Evolutionary conservation across 2,113 vertebrate species (phyloP), one percentile per base, ranked within the genome.

Genomic region (Perca fluviatilis): DNA sequence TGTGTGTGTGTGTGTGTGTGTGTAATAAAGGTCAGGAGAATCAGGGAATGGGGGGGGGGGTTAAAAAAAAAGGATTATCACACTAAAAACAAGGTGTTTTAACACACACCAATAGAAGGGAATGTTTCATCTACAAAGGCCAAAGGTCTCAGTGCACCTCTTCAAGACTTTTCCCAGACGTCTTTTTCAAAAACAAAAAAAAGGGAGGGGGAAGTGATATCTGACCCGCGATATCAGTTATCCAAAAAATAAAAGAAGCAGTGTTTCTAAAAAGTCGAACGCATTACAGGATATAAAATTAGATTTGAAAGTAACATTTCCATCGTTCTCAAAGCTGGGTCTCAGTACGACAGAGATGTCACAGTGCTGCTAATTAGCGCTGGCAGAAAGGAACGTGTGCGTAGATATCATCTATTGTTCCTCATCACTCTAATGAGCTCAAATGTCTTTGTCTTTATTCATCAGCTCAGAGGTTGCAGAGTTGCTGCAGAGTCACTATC

Each of bases 401-500:
- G 25, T 73, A 64, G 89, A 91, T 89, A 92, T 93, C 89, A 89
- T 93, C 90, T 93, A 93, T 94, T 92, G 90, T 94, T 91, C 87
- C 87, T 91, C 89, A 93, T 93, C 91, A 91, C 84, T 88, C 83
- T 94, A 94, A 95, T 93, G 91, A 92, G 89, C 83, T 89, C 89
- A 90, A 93, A 92, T 90, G 91, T 89, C 88, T 92, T 91, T 89
- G 91, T 93, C 89, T 92, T 90, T 76, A 90, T 91, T 91, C 88
- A 88, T 94, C 90, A 92, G 86, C 80, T 90, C 87, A 89, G 88
- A 92, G 91, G 91, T 92, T 86, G 77, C 79, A 63, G 47, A 82
- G 79, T 77, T 66, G 40, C 84, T 53, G 71, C 43, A 51, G 43
- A 90, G 80, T 84, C 46, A 56, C 72, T 84, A 74, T 75, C 58